A percentile compares a stretch with the other conserved stretches of the same genome.
Evolutionary conservation across 2,888 invertebrate species (phyloP).

Genomic region (Dastarcus helophoroides): DNA sequence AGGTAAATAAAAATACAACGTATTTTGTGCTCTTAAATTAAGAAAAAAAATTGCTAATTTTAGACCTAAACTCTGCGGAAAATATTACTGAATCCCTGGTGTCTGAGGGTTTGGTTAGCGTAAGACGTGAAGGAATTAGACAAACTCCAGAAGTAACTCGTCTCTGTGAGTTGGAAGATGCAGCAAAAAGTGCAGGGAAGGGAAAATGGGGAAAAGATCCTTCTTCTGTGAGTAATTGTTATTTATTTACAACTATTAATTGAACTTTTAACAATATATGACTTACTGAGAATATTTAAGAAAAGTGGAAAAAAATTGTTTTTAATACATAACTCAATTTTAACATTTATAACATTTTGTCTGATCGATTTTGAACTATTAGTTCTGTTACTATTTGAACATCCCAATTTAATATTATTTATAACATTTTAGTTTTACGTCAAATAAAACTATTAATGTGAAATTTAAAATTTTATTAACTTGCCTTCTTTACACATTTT

Average conservation of each 20-base stretch:
- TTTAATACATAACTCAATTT: too few relatives aligned
- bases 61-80: slow-evolving; percentile 56
- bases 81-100: slow-evolving; percentile 84
- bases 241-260: background rate
- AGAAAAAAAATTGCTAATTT: slow-evolving; percentile 15
- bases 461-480: too few relatives aligned
- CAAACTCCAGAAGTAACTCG: slow-evolving; percentile 53
- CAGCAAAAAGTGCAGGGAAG: slow-evolving; percentile 76
- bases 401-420: too few relatives aligned
- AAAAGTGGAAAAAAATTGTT: too few relatives aligned
- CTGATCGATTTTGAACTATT: too few relatives aligned
- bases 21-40: slow-evolving; percentile 2
- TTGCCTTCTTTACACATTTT: too few relatives aligned
- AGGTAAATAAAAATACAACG: slow-evolving; percentile 38
- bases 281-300: too few relatives aligned
- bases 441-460: too few relatives aligned
- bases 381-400: too few relatives aligned
- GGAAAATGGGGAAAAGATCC: slow-evolving; percentile 57
- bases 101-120: slow-evolving; percentile 79
- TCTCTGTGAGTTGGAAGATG: slow-evolving; percentile 78
- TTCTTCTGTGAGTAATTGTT: slow-evolving; percentile 24
- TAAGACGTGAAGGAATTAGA: slow-evolving; percentile 56
- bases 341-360: too few relatives aligned
- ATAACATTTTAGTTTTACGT: too few relatives aligned
- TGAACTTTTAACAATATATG: too few relatives aligned